phyloP scores from a whole-genome alignment of 2,888 invertebrate species.

The Polietes domitor region DNA sequence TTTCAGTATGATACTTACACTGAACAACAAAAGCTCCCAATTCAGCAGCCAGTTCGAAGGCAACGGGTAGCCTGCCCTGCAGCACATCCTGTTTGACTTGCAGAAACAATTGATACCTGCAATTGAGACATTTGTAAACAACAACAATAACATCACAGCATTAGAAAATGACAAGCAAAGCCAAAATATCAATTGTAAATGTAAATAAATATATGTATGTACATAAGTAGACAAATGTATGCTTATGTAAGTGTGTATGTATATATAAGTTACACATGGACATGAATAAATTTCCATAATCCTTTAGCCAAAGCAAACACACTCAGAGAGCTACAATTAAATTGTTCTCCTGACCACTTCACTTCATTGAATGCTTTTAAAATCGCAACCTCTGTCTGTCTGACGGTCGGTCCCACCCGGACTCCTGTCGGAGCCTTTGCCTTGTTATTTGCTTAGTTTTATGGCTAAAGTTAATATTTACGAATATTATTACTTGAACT shows the following conservation, averaged over 20 bases:
- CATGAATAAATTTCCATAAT: slow-evolving; percentile 15
- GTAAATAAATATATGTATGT: slow-evolving; percentile 17
- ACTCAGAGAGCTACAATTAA: slow-evolving; percentile 26
- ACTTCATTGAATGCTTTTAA: not conserved
- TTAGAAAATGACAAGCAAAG: slow-evolving; percentile 22
- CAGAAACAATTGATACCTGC: slow-evolving; percentile 97
- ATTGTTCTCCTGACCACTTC: slow-evolving; percentile 5
- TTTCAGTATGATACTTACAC: slow-evolving; percentile 87
- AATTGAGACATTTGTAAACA: slow-evolving; percentile 62
- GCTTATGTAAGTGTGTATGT: too few relatives aligned
- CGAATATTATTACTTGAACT: slow-evolving; percentile 43
- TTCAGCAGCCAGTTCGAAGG: slow-evolving; percentile 95
- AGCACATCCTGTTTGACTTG: slow-evolving; percentile 98
- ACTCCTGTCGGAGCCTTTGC: not conserved
- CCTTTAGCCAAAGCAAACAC: slow-evolving; percentile 42
- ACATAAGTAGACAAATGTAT: not conserved
- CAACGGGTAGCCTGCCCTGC: slow-evolving; percentile 94
- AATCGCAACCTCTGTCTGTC: not conserved
- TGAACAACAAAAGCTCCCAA: slow-evolving; percentile 96
- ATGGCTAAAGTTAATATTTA: slow-evolving; percentile 59
- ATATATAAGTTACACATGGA: too few relatives aligned
- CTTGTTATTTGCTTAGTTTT: slow-evolving; percentile 52
- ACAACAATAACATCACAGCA: slow-evolving; percentile 35
- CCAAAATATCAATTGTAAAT: not conserved
- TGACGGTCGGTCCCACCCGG: not conserved